Conservation (phyloP, 2,113 vertebrate genomes). For the Dicentrarchus labrax region DNA sequence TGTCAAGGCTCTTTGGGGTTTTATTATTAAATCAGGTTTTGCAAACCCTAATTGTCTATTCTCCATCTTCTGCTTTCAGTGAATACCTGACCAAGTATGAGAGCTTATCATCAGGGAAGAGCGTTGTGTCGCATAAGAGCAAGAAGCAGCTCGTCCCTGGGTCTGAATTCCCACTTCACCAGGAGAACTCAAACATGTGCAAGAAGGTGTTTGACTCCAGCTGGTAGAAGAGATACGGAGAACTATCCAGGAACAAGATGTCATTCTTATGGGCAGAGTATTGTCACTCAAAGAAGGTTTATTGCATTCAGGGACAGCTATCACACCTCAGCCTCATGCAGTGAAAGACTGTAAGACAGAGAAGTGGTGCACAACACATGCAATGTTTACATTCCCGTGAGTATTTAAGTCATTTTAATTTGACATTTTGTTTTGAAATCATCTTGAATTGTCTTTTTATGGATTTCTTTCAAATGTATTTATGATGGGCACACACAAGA, state of each 20-base stretch:
- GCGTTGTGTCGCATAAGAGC: conserved; percentile 79
- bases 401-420: conserved; percentile 90
- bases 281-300: conserved; percentile 30
- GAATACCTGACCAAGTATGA: conserved; percentile 89
- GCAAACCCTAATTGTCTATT: not conserved
- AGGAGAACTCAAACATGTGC: conserved; percentile 98
- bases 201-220: conserved; percentile 88
- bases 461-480: conserved; percentile 74
- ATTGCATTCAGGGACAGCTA: conserved; percentile 56
- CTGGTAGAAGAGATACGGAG: conserved; percentile 72
- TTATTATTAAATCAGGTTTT: not conserved
- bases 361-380: conserved; percentile 72
- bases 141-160: conserved; percentile 84
- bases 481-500: conserved; percentile 68
- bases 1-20: not conserved
- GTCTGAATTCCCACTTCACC: conserved; percentile 95
- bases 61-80: conserved; percentile 76
- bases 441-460: conserved; percentile 64
- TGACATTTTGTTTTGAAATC: conserved; percentile 57
- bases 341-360: conserved; percentile 42
- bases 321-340: conserved; percentile 42
- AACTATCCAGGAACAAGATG: conserved; percentile 31
- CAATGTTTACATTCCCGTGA: conserved; percentile 94
- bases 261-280: not conserved
- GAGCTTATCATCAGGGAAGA: conserved; percentile 87